These are phyloP conservation scores for Heterodera filipjevi DNA, from an alignment of 2,888 invertebrate genomes.

Conservation along the genomic window DNA sequence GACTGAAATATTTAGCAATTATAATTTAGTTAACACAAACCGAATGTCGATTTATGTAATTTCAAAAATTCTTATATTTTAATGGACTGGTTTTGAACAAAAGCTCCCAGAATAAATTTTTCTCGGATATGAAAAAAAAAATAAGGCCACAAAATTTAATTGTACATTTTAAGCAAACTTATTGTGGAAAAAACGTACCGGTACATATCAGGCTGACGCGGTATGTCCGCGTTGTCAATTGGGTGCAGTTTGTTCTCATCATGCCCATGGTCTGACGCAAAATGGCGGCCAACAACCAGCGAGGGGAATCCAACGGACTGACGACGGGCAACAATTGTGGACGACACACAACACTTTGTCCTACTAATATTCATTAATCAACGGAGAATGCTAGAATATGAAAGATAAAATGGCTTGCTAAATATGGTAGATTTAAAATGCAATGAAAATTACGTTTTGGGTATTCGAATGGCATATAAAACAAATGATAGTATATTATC, in stretches of 20 bases:
- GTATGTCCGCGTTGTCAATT: slow-evolving; percentile 24
- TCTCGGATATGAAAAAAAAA: too few relatives aligned
- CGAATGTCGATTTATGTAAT: background rate
- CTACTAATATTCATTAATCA: background rate
- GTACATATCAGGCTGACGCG: slow-evolving; percentile 34
- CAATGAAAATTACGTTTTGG: too few relatives aligned
- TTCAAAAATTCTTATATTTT: too few relatives aligned
- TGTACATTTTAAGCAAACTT: too few relatives aligned
- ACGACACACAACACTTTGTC: background rate
- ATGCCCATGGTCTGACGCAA: slow-evolving; percentile 28
- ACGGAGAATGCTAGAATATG: background rate
- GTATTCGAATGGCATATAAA: too few relatives aligned
- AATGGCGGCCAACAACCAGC: background rate
- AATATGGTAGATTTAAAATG: too few relatives aligned
- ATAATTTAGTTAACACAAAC: too few relatives aligned
- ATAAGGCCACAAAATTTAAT: too few relatives aligned
- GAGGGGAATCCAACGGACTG: background rate
- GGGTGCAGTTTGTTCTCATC: slow-evolving; percentile 4
- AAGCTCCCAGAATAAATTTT: too few relatives aligned
- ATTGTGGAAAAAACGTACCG: slow-evolving; percentile 23
- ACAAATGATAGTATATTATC: too few relatives aligned
- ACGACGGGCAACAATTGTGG: background rate
- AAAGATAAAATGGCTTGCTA: too few relatives aligned
- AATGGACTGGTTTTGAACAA: too few relatives aligned
- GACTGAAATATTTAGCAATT: slow-evolving; percentile 44